Base-by-base conservation (phyloP, 2,888 invertebrate genomes). In the Coenonympha glycerion region DNA sequence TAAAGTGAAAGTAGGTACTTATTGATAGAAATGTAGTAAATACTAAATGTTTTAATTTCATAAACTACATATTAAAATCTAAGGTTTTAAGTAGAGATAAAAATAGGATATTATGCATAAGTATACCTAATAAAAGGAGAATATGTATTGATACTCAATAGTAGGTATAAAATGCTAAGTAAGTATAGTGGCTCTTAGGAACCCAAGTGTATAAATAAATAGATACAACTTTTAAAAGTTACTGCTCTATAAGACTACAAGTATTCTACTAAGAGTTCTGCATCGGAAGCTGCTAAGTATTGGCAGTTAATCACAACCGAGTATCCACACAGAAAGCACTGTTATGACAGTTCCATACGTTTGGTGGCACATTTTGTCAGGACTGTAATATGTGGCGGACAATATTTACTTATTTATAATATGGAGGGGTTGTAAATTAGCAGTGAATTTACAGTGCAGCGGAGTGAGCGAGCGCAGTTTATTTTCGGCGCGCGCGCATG, bases 371-470 rank as follows among this genome's bases (percentile, higher is more conserved):
- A 76, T 76, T 79, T 71, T 82, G 82, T 80, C 83, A 78, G 61
- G 66, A 68, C 66, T 71, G 73, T 72, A 77, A 76, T 71, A 71
- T 75, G 65, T 67, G 66, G 71, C 72, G 74, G 73, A 69, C 73
- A 74, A 78, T 83, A 85, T 86, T 83, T 86, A 84, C 85, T 84
- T 86, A 85, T 84, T 82, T 84, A 85, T 84, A 83, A 78, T 78
- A 78, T 71, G 70, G 77, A 76, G 77, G 78, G 78, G 84, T 83
- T 75, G 86, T 87, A 87, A 87, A 88, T 88, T 88, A 87, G 79
- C 81, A 73, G 76, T 74, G 74, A 84, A 87, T 87, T 84, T 86
- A 85, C 82, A 77, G 73, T 76, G 72, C 65, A 66, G 65, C 73
- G 71, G 73, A 73, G 79, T 76, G 79, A 78, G 79, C 81, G 68